phyloP scores from a whole-genome alignment of 1,140 invertebrate genomes.

The Myzus persicae region DNA sequence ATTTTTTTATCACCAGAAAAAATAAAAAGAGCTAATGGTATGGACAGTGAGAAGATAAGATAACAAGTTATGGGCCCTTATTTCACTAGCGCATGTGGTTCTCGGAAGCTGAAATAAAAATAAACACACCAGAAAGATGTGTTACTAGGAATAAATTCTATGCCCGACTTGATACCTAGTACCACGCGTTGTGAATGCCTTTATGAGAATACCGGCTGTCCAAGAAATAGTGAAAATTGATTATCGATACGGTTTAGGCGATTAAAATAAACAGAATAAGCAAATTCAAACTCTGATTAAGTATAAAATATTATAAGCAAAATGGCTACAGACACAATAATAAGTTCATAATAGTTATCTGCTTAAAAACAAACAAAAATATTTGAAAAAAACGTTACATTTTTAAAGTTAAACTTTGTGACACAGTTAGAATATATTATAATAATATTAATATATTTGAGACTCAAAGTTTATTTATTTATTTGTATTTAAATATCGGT shows the following conservation, averaged over 20 bases:
- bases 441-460: not conserved
- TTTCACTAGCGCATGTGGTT: not conserved
- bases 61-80: not conserved
- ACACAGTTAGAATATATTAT: not conserved
- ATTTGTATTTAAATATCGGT: not conserved
- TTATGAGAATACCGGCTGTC: not conserved
- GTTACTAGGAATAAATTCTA: not conserved
- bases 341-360: not conserved
- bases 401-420: not conserved
- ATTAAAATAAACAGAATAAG: not conserved
- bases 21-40: not conserved
- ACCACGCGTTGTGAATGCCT: not conserved
- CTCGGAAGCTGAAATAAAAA: not conserved
- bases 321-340: not conserved
- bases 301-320: not conserved
- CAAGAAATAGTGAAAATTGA: not conserved
- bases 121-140: not conserved
- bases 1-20: not conserved
- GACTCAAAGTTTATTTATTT: not conserved
- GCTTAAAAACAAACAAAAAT: not conserved
- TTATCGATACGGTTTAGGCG: not conserved
- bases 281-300: not conserved
- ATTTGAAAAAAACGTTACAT: not conserved
- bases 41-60: not conserved
- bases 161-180: not conserved